These are phyloP conservation scores for Anguilla pacifica DNA, from an alignment of 2,797 vertebrate genomes.

Conservation along the genomic window DNA sequence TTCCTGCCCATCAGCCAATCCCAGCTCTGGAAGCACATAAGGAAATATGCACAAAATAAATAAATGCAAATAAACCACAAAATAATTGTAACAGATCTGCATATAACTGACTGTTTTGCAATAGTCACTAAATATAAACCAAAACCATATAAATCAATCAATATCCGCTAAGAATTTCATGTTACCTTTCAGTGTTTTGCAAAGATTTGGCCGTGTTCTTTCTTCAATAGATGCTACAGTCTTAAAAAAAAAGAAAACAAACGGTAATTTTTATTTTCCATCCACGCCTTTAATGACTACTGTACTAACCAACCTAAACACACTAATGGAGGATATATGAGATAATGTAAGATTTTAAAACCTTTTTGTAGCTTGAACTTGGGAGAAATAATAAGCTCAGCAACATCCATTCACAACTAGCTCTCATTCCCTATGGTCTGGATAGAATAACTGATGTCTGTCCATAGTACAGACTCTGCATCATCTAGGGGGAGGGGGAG, in stretches of 20 bases:
- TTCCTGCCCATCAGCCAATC: conserved; percentile 86
- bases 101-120: background rate
- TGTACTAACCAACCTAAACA: background rate
- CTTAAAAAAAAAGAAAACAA: conserved; percentile 53
- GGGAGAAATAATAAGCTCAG: too few relatives aligned
- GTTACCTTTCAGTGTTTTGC: conserved; percentile 87
- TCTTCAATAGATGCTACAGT: conserved; percentile 90
- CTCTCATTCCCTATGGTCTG: background rate
- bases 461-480: background rate
- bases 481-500: background rate
- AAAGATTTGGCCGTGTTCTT: conserved; percentile 88
- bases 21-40: conserved; percentile 73
- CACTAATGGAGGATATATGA: background rate
- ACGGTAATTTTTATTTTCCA: background rate
- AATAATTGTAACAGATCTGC: background rate
- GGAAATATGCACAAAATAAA: background rate
- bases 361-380: background rate
- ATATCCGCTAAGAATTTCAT: conserved; percentile 13
- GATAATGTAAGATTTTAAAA: background rate
- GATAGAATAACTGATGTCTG: background rate
- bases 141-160: background rate
- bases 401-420: background rate
- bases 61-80: conserved; percentile 13
- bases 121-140: background rate
- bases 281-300: background rate